Conservation (phyloP, 2,888 invertebrate species). For the Polymixis flavicincta region DNA sequence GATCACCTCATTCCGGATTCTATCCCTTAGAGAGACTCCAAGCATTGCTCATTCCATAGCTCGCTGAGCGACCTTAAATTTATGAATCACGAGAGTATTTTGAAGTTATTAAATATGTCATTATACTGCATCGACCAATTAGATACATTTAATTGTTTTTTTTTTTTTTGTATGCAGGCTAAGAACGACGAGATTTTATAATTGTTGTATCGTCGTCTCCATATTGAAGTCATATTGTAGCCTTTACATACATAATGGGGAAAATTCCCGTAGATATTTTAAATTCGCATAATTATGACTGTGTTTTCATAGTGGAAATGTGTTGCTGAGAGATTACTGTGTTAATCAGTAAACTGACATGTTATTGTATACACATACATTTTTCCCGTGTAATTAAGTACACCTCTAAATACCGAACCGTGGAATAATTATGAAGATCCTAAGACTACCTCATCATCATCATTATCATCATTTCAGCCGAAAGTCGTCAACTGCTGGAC, state of each 20-base stretch:
- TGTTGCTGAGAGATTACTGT: neutral
- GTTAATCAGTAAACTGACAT: neutral
- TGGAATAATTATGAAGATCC: neutral
- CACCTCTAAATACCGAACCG: neutral
- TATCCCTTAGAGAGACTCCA: too few relatives aligned
- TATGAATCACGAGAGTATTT: neutral
- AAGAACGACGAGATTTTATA: neutral
- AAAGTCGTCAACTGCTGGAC: too few relatives aligned
- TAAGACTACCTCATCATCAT: too few relatives aligned
- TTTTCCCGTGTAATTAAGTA: neutral
- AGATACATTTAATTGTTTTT: neutral
- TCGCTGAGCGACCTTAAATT: too few relatives aligned
- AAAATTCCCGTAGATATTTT: neutral
- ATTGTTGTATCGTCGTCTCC: neutral
- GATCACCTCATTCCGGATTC: too few relatives aligned
- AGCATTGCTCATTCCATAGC: too few relatives aligned
- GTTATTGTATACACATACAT: neutral
- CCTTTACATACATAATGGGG: neutral
- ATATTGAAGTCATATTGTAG: neutral
- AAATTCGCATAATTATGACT: neutral
- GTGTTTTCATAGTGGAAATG: neutral
- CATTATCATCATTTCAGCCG: too few relatives aligned
- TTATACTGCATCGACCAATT: too few relatives aligned
- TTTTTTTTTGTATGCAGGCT: neutral
- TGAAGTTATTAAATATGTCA: neutral